phyloP scores from a whole-genome alignment of 2,888 invertebrate species.

The Cosmopolites sordidus region DNA sequence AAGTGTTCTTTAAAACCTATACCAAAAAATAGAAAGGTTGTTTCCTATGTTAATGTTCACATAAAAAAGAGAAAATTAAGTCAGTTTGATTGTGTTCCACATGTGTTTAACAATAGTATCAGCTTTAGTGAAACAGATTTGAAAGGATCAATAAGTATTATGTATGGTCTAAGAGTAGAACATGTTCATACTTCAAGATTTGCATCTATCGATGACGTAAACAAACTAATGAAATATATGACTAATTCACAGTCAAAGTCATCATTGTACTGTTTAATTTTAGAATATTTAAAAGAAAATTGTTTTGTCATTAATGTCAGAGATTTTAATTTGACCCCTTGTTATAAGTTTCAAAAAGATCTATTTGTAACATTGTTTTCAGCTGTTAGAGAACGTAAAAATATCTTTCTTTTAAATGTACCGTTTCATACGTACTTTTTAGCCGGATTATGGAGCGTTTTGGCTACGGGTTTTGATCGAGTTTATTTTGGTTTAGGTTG shows the following conservation, averaged over 20 bases:
- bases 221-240: slow-evolving; percentile 15
- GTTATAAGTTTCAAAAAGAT: slow-evolving; percentile 34
- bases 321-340: slow-evolving; percentile 32
- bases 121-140: slow-evolving; percentile 5
- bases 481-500: slow-evolving; percentile 34
- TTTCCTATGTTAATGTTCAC: slow-evolving; percentile 46
- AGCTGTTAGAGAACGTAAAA: slow-evolving; percentile 26
- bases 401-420: slow-evolving; percentile 39
- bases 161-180: slow-evolving; percentile 42
- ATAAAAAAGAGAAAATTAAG: slow-evolving; percentile 10
- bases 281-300: slow-evolving; percentile 21
- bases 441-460: slow-evolving; percentile 40
- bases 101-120: slow-evolving; percentile 11
- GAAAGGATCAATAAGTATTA: slow-evolving; percentile 38
- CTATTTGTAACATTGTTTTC: slow-evolving; percentile 31
- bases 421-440: slow-evolving; percentile 43
- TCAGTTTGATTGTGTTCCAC: slow-evolving; percentile 13
- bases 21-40: slow-evolving; percentile 49
- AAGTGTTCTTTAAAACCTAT: slow-evolving; percentile 57
- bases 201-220: slow-evolving; percentile 34
- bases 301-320: slow-evolving; percentile 32
- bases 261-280: slow-evolving; percentile 27
- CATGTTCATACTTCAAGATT: slow-evolving; percentile 60
- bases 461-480: slow-evolving; percentile 34
- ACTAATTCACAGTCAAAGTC: slow-evolving; percentile 1